Percentiles rank a stretch among this genome's conserved stretches.
phyloP scores from a whole-genome alignment of 2,113 vertebrate species.

The Poeciliopsis occidentalis region DNA sequence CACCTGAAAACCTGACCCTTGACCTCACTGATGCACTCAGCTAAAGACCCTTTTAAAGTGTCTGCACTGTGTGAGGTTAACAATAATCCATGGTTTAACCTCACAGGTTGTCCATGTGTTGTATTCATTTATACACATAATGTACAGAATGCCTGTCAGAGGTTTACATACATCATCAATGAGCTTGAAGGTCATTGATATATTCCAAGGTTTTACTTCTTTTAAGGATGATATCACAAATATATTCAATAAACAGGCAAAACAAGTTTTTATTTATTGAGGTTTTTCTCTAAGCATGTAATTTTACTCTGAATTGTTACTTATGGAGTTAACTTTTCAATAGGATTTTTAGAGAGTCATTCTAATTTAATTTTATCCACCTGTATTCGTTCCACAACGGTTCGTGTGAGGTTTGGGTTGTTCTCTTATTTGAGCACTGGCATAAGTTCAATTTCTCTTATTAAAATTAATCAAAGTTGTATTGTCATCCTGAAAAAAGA shows the following conservation, averaged over 20 bases:
- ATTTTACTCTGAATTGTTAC: neutral
- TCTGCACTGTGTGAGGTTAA: slow-evolving; percentile 43
- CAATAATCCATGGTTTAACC: slow-evolving; percentile 35
- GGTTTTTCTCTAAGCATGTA: neutral
- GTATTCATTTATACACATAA: slow-evolving; percentile 39
- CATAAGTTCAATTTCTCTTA: neutral
- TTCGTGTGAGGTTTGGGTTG: too few relatives aligned
- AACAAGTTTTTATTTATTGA: neutral
- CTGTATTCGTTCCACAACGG: too few relatives aligned
- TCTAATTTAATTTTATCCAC: too few relatives aligned
- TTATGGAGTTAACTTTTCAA: neutral
- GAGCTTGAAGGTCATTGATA: neutral
- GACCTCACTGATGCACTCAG: slow-evolving; percentile 44
- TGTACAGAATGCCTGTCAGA: slow-evolving; percentile 3
- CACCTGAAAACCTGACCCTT: slow-evolving; percentile 57
- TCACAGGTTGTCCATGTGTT: slow-evolving; percentile 40
- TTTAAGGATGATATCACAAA: neutral
- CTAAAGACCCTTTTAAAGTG: slow-evolving; percentile 29
- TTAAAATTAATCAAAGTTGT: neutral
- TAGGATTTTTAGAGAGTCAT: too few relatives aligned
- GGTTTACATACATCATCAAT: neutral
- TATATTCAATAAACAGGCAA: neutral
- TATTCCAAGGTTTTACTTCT: neutral
- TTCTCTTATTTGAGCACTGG: too few relatives aligned
- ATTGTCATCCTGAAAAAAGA: neutral